Base-by-base conservation (phyloP, 2,797 vertebrate species). In the Percopsis omiscomaycus region DNA sequence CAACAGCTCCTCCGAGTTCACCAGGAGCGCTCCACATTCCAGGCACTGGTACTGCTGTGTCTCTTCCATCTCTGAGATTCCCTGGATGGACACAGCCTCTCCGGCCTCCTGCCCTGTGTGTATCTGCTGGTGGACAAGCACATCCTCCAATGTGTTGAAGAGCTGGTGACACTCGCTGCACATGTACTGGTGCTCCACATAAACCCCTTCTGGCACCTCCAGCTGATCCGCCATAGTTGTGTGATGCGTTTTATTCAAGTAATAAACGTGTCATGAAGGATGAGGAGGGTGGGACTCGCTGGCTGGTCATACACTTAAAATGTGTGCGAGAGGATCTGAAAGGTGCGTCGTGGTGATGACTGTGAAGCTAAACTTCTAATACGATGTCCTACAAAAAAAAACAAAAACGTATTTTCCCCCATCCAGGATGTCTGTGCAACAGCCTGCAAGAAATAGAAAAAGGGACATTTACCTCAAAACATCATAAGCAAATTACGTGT, bases 131-230 rank as follows among this genome's bases (percentile, higher is more conserved):
- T 98, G 94, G 69, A 96, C 76, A 59, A 97, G 90, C 22, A 96
- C 96, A 28, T 96, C 96, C 78, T 96, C 95, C 55, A 97, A 84
- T 0, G 94, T 94, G 70, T 93, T 90, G 71, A 95, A 96, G 16
- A 96, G 92, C 82, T 95, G 88, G 49, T 93, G 94, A 75, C 96
- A 98, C 84, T 98, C 95, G 0, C 95, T 97, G 89, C 96, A 97
- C 88, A 97, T 96, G 68, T 94, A 98, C 84, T 96, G 95, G 75
- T 98, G 96, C 70, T 97, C 94, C 66, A 95, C 91, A 57, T 92
- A 94, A 29, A 92, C 61, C 1, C 84, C 88, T 0, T 94, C 93
- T 2, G 88, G 80, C 71, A 90, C 92, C 69, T 89, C 88, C 72
- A 94, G 93, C 66, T 94, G 94, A 49, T 92, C 93, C 15, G 84